phyloP scores from a whole-genome alignment of 2,113 vertebrate species.

The Coturnix japonica region DNA sequence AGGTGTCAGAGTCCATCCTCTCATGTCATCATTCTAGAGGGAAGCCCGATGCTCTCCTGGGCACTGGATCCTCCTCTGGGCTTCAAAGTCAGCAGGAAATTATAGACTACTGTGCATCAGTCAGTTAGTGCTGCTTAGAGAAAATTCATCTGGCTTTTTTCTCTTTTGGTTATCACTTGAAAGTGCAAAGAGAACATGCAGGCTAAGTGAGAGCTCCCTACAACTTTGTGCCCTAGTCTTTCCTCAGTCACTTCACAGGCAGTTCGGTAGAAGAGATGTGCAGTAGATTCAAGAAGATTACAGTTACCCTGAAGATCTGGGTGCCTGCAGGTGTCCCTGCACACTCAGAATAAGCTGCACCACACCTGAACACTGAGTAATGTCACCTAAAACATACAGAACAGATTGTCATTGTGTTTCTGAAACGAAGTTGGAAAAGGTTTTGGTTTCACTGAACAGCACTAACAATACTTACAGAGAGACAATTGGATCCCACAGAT shows the following conservation, averaged over 20 bases:
- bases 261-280: neutral
- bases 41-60: neutral
- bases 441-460: neutral
- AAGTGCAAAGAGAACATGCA: neutral
- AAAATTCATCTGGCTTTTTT: neutral
- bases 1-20: neutral
- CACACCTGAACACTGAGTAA: neutral
- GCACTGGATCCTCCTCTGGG: neutral
- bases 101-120: neutral
- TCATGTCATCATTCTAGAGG: neutral
- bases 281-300: neutral
- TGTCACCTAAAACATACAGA: neutral
- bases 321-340: neutral
- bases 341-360: neutral
- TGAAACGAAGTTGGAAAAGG: neutral
- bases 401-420: neutral
- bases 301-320: neutral
- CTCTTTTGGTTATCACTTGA: neutral
- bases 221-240: neutral
- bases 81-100: neutral
- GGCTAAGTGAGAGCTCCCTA: neutral
- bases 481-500: constrained; percentile 9
- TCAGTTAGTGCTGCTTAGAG: neutral
- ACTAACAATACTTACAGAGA: neutral
- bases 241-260: neutral